Base-by-base conservation (phyloP, 2,797 vertebrate genomes). In the Eospalax fontanierii region DNA sequence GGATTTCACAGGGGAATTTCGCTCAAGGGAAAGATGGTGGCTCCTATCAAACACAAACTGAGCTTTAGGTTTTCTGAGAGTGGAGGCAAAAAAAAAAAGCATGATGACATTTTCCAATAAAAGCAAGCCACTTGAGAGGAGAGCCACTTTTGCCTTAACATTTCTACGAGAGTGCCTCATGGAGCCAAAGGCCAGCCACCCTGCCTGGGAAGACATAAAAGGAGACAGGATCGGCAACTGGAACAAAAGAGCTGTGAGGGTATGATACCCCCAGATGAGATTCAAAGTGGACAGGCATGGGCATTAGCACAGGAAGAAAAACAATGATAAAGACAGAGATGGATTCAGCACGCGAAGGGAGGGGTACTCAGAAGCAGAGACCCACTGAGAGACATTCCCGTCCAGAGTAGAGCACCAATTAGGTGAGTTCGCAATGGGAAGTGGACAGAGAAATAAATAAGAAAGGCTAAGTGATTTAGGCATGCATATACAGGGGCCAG, bases 301-400 rank as follows among this genome's bases (percentile, higher is more conserved):
- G 66, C 68, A 80, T 92, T 87, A 66, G 86, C 74, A n/a, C 4
- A 30, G 30, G 66, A 59, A 70, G 57, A 71, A 87, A 94, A 95
- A 82, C 92, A 40, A 95, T 91, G 89, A 83, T 38, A 85, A 93
- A 96, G 80, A 95, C 59, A 95, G 86, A 87, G 75, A 91, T 89
- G 68, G 35, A 91, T 94, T 90, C 78, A n/a, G 0, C 73, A 90
- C 92, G 46, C 35, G 30, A 66, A 12, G 50, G 7, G 50, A 24
- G 18, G 24, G n/a, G n/a, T n/a, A 50, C 61, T 80, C 38, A 21
- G 79, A 95, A 40, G n/a, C 18, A 19, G 33, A 66, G 21, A 28
- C 33, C 83, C 10, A 1, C 24, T 1, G 14, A 94, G 81, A 93
- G 54, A 87, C 76, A 90, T 0, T 0, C 35, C 63, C 76, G 35